Conservation (phyloP, 2,113 vertebrate genomes). For the Oncorhynchus masou region DNA sequence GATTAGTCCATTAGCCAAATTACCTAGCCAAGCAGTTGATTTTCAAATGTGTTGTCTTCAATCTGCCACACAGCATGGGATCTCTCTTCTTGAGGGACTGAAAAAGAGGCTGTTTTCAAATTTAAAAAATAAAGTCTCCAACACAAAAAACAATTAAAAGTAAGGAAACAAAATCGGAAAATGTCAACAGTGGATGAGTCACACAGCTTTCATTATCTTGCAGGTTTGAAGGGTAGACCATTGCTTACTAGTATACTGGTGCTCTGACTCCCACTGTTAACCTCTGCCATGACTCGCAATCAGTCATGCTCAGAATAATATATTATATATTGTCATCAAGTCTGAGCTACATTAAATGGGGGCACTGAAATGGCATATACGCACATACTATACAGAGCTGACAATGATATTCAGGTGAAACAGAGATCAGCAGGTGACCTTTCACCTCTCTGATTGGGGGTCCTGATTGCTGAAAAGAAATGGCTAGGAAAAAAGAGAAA, state of each 20-base stretch:
- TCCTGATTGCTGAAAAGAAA: constrained; percentile 13
- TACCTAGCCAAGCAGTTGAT: constrained; percentile 77
- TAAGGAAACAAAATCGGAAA: constrained; percentile 27
- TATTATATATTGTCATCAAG: background rate
- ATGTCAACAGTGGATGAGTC: constrained; percentile 20
- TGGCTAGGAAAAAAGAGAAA: constrained; percentile 2
- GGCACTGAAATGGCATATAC: background rate
- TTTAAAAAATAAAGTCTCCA: background rate
- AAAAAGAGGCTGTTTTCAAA: background rate
- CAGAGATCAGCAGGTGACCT: constrained; percentile 24
- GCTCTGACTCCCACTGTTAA: too few relatives aligned
- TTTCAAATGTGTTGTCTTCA: constrained; percentile 71
- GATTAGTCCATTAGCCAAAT: constrained; percentile 80
- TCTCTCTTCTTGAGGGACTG: constrained; percentile 22
- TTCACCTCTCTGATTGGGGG: constrained; percentile 27
- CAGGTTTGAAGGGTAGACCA: background rate
- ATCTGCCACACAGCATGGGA: constrained; percentile 75
- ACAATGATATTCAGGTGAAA: background rate
- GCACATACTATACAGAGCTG: background rate
- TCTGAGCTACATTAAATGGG: background rate
- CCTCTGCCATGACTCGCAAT: background rate
- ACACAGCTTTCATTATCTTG: constrained; percentile 41
- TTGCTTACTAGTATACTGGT: background rate
- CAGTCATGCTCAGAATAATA: background rate
- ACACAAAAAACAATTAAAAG: constrained; percentile 19